phyloP scores from a whole-genome alignment of 2,888 invertebrate species.

The Aquatica leii region DNA sequence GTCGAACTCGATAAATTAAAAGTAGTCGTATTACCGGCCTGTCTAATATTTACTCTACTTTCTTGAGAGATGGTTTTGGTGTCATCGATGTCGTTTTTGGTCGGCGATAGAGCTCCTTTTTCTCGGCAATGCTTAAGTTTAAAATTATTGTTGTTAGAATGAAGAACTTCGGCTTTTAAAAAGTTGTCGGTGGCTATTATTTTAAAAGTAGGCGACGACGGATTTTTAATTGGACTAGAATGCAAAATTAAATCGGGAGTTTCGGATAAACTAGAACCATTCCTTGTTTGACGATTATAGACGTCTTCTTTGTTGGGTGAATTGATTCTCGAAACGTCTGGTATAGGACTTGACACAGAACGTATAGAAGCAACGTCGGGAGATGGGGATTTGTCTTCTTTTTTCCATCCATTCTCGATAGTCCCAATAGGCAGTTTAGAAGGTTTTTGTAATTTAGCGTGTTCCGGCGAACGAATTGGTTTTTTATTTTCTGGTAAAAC shows the following conservation, averaged over 20 bases:
- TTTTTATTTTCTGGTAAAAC: slow-evolving; percentile 50
- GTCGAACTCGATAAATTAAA: slow-evolving; percentile 65
- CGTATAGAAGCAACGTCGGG: slow-evolving; percentile 19
- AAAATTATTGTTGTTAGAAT: slow-evolving; percentile 32
- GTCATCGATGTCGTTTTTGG: slow-evolving; percentile 35
- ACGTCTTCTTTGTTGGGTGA: slow-evolving; percentile 36
- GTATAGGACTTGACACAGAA: slow-evolving; percentile 52
- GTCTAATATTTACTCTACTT: slow-evolving; percentile 68
- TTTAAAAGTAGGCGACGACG: slow-evolving; percentile 30
- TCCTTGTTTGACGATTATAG: slow-evolving; percentile 36
- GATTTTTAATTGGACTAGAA: slow-evolving; percentile 49
- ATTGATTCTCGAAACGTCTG: slow-evolving; percentile 55
- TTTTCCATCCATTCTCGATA: slow-evolving; percentile 26
- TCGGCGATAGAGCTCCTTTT: slow-evolving; percentile 32
- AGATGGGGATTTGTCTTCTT: slow-evolving; percentile 20
- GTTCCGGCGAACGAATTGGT: slow-evolving; percentile 16
- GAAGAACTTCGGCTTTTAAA: slow-evolving; percentile 38
- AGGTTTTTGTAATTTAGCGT: slow-evolving; percentile 17
- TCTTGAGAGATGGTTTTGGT: slow-evolving; percentile 42
- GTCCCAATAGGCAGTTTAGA: slow-evolving; percentile 13
- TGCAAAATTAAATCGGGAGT: slow-evolving; percentile 63
- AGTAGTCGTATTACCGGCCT: slow-evolving; percentile 72
- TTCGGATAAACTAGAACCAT: slow-evolving; percentile 52
- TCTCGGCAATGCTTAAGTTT: slow-evolving; percentile 17
- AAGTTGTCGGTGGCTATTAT: slow-evolving; percentile 38